Evolutionary conservation across 2,113 vertebrate genomes (phyloP), one percentile per base, ranked within the genome.

Genomic region (Rhadina sibilatrix): DNA sequence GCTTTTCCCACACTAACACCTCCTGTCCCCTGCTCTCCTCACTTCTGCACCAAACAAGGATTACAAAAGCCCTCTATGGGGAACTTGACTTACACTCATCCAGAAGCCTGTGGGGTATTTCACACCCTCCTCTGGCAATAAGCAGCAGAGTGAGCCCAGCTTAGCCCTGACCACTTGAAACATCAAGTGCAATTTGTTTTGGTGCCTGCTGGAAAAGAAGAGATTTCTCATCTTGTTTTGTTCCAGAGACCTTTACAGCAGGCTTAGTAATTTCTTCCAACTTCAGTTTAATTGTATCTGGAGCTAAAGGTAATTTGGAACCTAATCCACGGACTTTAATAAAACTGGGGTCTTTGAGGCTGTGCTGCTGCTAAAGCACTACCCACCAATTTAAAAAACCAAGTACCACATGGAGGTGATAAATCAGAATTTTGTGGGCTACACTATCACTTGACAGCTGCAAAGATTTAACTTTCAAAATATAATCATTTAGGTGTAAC

Each of bases 211-310:
- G 92, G 49, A 93, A 85, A 90, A 87, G 4, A 69, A 90, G 75
- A 1, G 0, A 59, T 94, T 93, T 89, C 88, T 88, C 91, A 81
- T 68, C 69, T 89, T 56, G 53, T 88, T 85, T 90, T 92, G 53
- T 94, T 92, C 75, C 63, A 77, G 40, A 83, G 79, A 86, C 60
- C 79, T 77, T 82, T 68, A 56, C 35, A 92, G 79, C 50, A 82
- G 75, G n/a, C 78, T 66, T 66, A 86, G 66, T 72, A 76, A 90
- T 80, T 94, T 87, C 79, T 68, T 90, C 92, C 75, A 94, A 35
- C 28, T 93, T 85, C 5, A 53, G 78, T 53, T 74, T 96, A 93
- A 93, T 88, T 93, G 71, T 72, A 88, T 47, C 50, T 88, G 59
- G 76, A 95, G 66, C 75, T 83, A 72, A 65, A 86, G 35, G 71